Percentiles rank a stretch among this genome's conserved stretches.
Evolutionary conservation across 2,888 invertebrate genomes (phyloP).

Genomic region (Leuctra nigra): DNA sequence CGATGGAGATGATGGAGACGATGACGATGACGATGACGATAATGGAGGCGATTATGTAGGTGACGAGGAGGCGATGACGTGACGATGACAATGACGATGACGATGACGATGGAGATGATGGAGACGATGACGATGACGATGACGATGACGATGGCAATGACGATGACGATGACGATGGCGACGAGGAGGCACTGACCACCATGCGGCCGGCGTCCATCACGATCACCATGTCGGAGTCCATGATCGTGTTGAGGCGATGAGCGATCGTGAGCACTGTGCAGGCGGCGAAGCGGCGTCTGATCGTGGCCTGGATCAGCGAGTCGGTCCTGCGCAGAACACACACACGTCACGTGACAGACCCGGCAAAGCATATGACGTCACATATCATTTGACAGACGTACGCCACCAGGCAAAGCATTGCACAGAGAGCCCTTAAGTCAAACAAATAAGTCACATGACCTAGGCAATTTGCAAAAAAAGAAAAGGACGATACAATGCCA

Average conservation of each 20-base stretch:
- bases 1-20: too few species aligned
- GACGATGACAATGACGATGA: not conserved
- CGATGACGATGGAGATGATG: not conserved
- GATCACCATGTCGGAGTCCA: conserved; percentile 78
- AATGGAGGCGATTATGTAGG: not conserved
- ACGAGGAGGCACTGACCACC: conserved; percentile 39
- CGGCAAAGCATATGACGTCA: not conserved
- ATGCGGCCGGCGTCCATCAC: conserved; percentile 79
- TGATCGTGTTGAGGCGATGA: conserved; percentile 78
- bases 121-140: too few species aligned
- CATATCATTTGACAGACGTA: too few species aligned
- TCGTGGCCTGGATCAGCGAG: conserved; percentile 68
- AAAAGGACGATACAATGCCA: too few species aligned
- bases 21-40: not conserved
- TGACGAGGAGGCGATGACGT: too few species aligned
- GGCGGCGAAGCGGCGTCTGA: conserved; percentile 63
- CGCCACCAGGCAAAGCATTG: too few species aligned
- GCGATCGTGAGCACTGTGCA: conserved; percentile 84
- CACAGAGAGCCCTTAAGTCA: too few species aligned
- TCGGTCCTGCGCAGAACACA: conserved; percentile 56
- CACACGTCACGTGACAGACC: too few species aligned
- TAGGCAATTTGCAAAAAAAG: too few species aligned
- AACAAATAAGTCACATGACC: too few species aligned
- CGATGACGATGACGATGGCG: not conserved
- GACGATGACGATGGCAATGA: not conserved